Evolutionary conservation across 2,888 invertebrate genomes (phyloP).

Genomic region (Cosmia trapezina): DNA sequence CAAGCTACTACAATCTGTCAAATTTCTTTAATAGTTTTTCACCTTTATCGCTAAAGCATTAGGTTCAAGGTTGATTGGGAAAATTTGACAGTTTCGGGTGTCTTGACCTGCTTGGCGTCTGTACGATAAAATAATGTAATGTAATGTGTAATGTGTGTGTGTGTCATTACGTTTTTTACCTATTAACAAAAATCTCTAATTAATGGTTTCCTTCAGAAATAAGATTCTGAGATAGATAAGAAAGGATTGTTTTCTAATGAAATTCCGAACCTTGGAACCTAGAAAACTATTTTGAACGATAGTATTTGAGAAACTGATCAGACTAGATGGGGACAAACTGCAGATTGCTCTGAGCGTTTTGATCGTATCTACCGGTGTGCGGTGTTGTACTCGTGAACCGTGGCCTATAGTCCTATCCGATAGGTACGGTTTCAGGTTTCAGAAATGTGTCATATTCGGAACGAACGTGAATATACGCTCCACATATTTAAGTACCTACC

Average conservation of each 20-base stretch:
- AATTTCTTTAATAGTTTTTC: too few relatives aligned
- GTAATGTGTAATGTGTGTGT: too few relatives aligned
- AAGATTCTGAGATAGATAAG: not conserved
- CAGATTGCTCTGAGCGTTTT: slow-evolving; percentile 39
- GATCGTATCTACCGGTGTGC: slow-evolving; percentile 26
- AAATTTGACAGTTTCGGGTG: too few relatives aligned
- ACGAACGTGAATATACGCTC: slow-evolving; percentile 16
- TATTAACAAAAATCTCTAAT: too few relatives aligned
- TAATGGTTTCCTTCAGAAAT: not conserved
- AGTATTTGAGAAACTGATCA: slow-evolving; percentile 38
- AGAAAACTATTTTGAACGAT: slow-evolving; percentile 16
- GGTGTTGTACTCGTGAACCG: slow-evolving; percentile 17
- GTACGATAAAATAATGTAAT: too few relatives aligned
- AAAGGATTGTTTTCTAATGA: not conserved
- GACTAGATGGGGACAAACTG: slow-evolving; percentile 29
- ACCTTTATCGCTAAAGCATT: too few relatives aligned
- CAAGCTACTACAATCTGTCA: too few relatives aligned
- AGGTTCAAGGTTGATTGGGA: too few relatives aligned
- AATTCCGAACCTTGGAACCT: slow-evolving; percentile 12
- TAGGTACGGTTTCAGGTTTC: slow-evolving; percentile 31
- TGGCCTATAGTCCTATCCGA: slow-evolving; percentile 22
- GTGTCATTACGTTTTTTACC: too few relatives aligned
- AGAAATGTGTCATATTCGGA: slow-evolving; percentile 32
- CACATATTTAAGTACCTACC: not conserved
- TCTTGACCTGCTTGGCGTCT: too few relatives aligned